Base-by-base conservation (phyloP, 2,797 vertebrate species). In the Pseudochromis fuscus region DNA sequence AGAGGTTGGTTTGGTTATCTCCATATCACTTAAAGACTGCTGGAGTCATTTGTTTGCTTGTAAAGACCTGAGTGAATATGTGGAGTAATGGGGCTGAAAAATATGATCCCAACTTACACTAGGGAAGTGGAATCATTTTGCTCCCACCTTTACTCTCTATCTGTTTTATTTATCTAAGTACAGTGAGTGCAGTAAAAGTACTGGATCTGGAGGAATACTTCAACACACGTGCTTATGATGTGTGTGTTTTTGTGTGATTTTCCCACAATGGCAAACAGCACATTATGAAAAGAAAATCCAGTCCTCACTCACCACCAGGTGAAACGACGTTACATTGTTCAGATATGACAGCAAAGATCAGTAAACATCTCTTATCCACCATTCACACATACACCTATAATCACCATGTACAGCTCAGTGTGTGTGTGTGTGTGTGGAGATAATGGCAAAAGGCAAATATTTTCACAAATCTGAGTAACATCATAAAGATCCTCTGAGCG, bases 151-250 rank as follows among this genome's bases (percentile, higher is more conserved):
- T 74, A 33, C 65, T 21, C 45, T 53, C 24, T 30, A 13, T 87
- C 75, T 81, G 65, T 81, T 84, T 77, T 57, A 15, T 24, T 18
- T 42, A 69, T 81, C 38, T 48, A 33, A 24, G 33, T 37, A 50
- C 64, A 70, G 2, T 19, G 24, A 50, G 56, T 11, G 31, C 24
- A 38, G 28, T 59, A 65, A 49, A 67, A 50, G 23, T 18, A 25
- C 30, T 18, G 13, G 42, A 31, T 42, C 23, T 44, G 4, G 3
- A 40, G 48, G 11, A 23, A 12, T 48, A 19, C 25, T 33, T 35
- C 25, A 0, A 16, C 16, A 24, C 9, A 5, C 18, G 46, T 15
- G 37, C 23, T 15, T 21, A 19, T 35, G 11, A 25, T 6, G 25
- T 38, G 25, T 49, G 46, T 35, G 12, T 57, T 50, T 50, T 28